Conservation (phyloP, 1,140 invertebrate species). For the Ceratina australensis region DNA sequence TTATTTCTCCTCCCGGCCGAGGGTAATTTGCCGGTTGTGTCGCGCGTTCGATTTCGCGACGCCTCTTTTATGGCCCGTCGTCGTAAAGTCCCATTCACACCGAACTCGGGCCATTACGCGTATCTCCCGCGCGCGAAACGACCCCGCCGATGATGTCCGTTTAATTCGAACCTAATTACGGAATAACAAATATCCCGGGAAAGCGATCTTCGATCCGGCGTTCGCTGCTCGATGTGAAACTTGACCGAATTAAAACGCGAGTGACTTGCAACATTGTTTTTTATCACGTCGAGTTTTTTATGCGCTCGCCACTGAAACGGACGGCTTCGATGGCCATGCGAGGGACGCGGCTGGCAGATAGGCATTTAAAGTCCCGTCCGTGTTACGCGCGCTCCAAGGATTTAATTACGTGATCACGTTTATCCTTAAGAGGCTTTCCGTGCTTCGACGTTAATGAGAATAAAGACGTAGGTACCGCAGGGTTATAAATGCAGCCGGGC, state of each 20-base stretch:
- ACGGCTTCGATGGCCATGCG: not conserved
- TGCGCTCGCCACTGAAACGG: not conserved
- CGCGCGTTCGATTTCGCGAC: conserved; percentile 56
- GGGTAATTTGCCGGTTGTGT: conserved; percentile 58
- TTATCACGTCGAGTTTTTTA: not conserved
- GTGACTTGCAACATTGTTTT: not conserved
- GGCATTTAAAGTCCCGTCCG: not conserved
- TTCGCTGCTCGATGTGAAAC: not conserved
- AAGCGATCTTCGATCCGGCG: not conserved
- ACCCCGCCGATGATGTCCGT: not conserved
- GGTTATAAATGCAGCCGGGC: conserved; percentile 1
- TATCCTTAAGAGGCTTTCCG: not conserved
- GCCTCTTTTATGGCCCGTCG: conserved; percentile 57
- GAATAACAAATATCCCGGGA: too few relatives aligned
- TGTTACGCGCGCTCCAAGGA: not conserved
- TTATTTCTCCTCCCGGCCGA: conserved; percentile 22
- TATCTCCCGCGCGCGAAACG: conserved; percentile 9
- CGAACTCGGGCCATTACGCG: conserved; percentile 33
- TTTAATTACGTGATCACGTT: not conserved
- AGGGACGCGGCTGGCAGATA: not conserved
- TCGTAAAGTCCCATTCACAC: conserved; percentile 46
- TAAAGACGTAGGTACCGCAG: not conserved
- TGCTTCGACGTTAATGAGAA: not conserved
- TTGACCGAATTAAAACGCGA: not conserved
- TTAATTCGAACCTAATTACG: conserved; percentile 1